Conservation (phyloP, 2,797 vertebrate genomes). For the Tangara arthus region DNA sequence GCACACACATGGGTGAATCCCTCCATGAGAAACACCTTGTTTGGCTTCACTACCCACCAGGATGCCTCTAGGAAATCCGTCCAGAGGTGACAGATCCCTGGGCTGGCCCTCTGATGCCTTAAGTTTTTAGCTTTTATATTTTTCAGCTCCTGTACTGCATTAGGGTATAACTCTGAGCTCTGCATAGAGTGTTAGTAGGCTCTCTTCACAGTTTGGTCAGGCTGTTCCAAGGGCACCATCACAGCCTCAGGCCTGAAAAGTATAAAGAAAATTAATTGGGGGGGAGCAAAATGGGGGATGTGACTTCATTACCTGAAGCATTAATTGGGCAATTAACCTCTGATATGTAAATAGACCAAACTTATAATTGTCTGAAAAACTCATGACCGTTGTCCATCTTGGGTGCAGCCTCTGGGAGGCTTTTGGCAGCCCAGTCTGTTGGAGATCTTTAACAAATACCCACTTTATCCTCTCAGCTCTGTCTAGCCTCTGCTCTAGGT, state of each 20-base stretch:
- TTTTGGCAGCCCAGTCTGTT: too few relatives aligned
- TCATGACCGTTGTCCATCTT: rapidly evolving
- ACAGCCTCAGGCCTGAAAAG: background rate
- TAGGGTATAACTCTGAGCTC: background rate
- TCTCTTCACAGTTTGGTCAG: background rate
- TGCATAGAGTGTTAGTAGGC: rapidly evolving
- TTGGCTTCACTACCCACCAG: background rate
- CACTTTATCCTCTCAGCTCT: background rate
- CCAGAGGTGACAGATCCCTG: background rate
- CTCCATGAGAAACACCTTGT: rapidly evolving
- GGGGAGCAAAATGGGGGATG: background rate
- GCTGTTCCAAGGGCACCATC: too few relatives aligned
- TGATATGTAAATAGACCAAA: background rate
- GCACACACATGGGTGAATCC: rapidly evolving
- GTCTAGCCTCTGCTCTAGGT: background rate
- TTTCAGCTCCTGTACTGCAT: background rate
- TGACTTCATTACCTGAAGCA: background rate
- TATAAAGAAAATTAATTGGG: background rate
- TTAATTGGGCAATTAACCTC: background rate
- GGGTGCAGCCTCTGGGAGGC: background rate
- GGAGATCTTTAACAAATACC: background rate
- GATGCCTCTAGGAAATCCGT: background rate
- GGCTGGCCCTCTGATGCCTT: background rate
- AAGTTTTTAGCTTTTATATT: background rate
- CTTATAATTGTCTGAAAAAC: background rate